Conservation (phyloP, 2,113 vertebrate species). For the Lepus europaeus region DNA sequence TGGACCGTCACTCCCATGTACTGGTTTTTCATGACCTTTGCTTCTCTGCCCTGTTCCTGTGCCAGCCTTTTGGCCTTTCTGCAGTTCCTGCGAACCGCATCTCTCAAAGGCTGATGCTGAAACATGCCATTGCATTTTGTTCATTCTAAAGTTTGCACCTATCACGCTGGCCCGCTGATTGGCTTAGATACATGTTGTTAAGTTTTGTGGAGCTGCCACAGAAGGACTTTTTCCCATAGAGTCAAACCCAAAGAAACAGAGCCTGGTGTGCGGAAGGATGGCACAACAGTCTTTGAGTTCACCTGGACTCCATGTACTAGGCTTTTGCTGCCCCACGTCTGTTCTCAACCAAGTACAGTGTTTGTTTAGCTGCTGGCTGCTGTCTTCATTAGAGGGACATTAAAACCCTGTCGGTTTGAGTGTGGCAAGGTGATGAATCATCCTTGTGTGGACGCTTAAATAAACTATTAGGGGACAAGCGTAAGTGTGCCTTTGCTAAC, state of each 20-base stretch:
- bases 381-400: constrained; percentile 62
- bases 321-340: constrained; percentile 15
- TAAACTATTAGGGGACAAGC: constrained; percentile 59
- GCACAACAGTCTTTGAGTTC: constrained; percentile 36
- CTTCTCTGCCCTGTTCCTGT: background rate
- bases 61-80: constrained; percentile 11
- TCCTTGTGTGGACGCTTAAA: constrained; percentile 56
- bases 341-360: constrained; percentile 45
- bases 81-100: background rate
- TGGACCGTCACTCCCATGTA: constrained; percentile 6
- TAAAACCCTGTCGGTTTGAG: constrained; percentile 68
- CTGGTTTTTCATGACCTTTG: constrained; percentile 27
- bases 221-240: background rate
- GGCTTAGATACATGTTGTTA: constrained; percentile 8
- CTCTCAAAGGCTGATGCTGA: constrained; percentile 50
- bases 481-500: constrained; percentile 47
- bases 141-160: constrained; percentile 42
- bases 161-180: background rate
- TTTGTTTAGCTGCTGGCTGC: constrained; percentile 69
- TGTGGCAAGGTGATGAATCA: constrained; percentile 57
- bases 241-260: constrained; percentile 61
- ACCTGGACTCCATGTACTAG: constrained; percentile 38
- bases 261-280: background rate
- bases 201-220: constrained; percentile 42
- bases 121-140: constrained; percentile 52